Conservation (phyloP, 2,797 vertebrate species). For the Spinibarbus caldwelli region DNA sequence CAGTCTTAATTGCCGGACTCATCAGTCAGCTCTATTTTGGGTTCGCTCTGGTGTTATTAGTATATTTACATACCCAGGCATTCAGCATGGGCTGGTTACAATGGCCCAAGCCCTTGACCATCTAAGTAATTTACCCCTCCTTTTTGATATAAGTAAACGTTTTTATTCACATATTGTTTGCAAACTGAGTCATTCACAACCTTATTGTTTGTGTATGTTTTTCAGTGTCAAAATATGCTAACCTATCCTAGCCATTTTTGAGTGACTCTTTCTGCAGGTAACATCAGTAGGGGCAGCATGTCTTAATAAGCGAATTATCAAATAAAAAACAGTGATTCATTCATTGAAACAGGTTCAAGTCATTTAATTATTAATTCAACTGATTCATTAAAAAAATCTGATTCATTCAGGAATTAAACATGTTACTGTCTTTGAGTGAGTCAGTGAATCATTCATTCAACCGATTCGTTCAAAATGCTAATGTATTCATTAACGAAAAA, state of each 20-base stretch:
- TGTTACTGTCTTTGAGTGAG: not conserved
- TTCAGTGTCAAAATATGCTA: no score
- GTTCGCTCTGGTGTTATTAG: conserved; percentile 15
- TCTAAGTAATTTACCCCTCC: not conserved
- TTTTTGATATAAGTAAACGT: not conserved
- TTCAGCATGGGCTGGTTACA: not conserved
- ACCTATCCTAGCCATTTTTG: no score
- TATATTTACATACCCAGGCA: conserved; percentile 20
- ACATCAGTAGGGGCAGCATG: not conserved
- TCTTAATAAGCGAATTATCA: not conserved
- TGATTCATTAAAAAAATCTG: not conserved
- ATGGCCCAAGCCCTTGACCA: not conserved
- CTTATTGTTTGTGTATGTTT: not conserved
- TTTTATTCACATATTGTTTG: not conserved
- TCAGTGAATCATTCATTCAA: not conserved
- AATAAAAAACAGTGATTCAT: no score
- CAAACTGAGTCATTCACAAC: no score
- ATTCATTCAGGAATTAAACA: not conserved
- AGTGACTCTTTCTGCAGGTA: not conserved
- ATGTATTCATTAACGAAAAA: not conserved
- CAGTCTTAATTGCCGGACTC: conserved; percentile 55
- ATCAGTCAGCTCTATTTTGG: conserved; percentile 57
- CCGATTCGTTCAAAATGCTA: not conserved
- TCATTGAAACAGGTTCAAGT: not conserved
- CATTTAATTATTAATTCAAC: not conserved